A percentile compares a stretch with the other conserved stretches of the same genome.
Evolutionary conservation across 2,888 invertebrate genomes (phyloP).

Genomic region (Deilephila elpenor): DNA sequence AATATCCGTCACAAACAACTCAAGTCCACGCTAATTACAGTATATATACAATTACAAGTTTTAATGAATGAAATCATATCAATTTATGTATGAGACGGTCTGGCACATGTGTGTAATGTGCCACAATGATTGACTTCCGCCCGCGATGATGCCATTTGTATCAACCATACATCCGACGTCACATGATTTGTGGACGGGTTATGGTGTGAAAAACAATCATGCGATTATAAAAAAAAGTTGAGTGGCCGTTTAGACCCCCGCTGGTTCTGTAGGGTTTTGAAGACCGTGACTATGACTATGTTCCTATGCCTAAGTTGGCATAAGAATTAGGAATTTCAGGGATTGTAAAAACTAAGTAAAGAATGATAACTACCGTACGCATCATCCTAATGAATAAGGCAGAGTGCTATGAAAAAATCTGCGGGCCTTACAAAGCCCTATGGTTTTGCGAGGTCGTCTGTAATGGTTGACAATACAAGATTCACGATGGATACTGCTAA

Average conservation of each 20-base stretch:
- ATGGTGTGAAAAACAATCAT: conserved; percentile 27
- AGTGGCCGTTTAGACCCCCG: conserved; percentile 7
- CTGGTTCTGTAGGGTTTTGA: background rate
- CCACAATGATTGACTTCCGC: conserved; percentile 56
- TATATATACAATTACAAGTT: conserved; percentile 37
- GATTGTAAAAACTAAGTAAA: too few species aligned
- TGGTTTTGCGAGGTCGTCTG: too few species aligned
- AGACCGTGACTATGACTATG: too few species aligned
- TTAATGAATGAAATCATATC: conserved; percentile 76
- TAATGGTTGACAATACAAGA: too few species aligned
- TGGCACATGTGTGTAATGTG: conserved; percentile 52
- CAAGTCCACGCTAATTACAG: conserved; percentile 37
- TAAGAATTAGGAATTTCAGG: too few species aligned
- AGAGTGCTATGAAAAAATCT: too few species aligned
- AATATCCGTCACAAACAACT: conserved; percentile 2
- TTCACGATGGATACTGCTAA: too few species aligned
- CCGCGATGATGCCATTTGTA: conserved; percentile 40
- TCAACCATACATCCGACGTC: conserved; percentile 35
- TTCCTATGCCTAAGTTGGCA: too few species aligned
- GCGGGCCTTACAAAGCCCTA: too few species aligned
- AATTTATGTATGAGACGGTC: conserved; percentile 67
- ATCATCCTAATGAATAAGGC: too few species aligned
- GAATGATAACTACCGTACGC: too few species aligned
- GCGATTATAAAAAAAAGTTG: background rate
- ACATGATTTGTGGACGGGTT: conserved; percentile 36